Evolutionary conservation across 2,797 vertebrate species (phyloP).

Genomic region (Erpetoichthys calabaricus): DNA sequence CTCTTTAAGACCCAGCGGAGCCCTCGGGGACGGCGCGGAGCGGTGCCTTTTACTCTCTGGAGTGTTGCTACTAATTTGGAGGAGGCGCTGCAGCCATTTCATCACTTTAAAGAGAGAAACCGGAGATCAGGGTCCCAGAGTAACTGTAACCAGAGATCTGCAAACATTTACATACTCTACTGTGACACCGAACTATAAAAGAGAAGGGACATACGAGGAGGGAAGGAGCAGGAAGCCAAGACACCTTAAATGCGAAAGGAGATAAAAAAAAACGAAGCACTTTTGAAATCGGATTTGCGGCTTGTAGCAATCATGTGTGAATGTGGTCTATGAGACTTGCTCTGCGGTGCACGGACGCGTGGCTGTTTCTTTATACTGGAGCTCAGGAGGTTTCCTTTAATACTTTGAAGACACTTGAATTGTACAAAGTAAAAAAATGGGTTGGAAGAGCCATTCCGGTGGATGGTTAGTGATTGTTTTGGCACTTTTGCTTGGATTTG

Average conservation of each 20-base stretch:
- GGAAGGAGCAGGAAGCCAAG: constrained; percentile 12
- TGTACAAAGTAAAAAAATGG: constrained; percentile 49
- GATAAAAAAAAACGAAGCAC: too few relatives aligned
- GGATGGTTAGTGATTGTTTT: constrained; percentile 61
- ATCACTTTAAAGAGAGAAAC: constrained; percentile 47
- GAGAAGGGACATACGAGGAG: constrained; percentile 19
- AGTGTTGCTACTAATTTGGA: constrained; percentile 57
- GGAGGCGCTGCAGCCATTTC: constrained; percentile 59
- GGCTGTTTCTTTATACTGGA: constrained; percentile 45
- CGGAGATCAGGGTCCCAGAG: constrained; percentile 42
- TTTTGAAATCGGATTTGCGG: too few relatives aligned
- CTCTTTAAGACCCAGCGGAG: constrained; percentile 61
- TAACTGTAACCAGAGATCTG: constrained; percentile 34
- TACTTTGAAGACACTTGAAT: too few relatives aligned
- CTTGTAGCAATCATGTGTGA: constrained; percentile 16
- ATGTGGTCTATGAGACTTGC: constrained; percentile 52
- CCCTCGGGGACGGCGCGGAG: constrained; percentile 37
- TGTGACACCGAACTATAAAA: constrained; percentile 6
- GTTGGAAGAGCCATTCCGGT: constrained; percentile 52
- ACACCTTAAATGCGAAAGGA: constrained; percentile 30
- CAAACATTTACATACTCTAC: constrained; percentile 33
- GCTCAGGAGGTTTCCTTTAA: constrained; percentile 4
- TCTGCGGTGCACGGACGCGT: constrained; percentile 44
- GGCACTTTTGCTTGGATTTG: constrained; percentile 64
- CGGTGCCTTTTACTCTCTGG: constrained; percentile 47